Conservation (phyloP, 1,140 invertebrate species). For the Pinna nobilis region DNA sequence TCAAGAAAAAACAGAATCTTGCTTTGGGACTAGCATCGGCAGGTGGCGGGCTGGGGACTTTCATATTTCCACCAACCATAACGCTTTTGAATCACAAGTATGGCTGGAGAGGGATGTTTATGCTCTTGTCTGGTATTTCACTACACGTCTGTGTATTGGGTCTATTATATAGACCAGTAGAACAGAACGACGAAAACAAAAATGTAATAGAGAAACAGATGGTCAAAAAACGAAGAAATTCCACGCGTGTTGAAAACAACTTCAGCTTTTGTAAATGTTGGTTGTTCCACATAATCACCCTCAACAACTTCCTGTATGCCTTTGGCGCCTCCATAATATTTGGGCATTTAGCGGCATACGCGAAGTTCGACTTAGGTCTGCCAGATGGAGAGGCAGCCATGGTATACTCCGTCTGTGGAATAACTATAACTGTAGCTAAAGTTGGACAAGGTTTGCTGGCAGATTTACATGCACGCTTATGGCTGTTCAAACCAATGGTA, state of each 20-base stretch:
- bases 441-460: slow-evolving; percentile 33
- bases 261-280: slow-evolving; percentile 1
- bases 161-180: slow-evolving; percentile 32
- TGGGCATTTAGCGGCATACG: slow-evolving; percentile 39
- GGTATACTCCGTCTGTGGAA: slow-evolving; percentile 38
- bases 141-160: slow-evolving; percentile 46
- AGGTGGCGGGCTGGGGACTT: slow-evolving; percentile 87
- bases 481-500: slow-evolving; percentile 28
- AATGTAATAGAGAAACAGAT: slow-evolving; percentile 10
- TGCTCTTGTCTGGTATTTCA: slow-evolving; percentile 38
- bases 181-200: slow-evolving; percentile 19
- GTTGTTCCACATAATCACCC: slow-evolving; percentile 23
- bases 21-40: slow-evolving; percentile 94
- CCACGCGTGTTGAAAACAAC: slow-evolving; percentile 5
- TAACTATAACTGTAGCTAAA: slow-evolving; percentile 34
- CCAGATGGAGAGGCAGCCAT: slow-evolving; percentile 15
- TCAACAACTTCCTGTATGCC: slow-evolving; percentile 31
- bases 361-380: slow-evolving; percentile 21
- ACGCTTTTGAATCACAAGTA: slow-evolving; percentile 35
- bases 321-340: slow-evolving; percentile 42
- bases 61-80: slow-evolving; percentile 88
- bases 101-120: slow-evolving; percentile 40
- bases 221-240: neutral
- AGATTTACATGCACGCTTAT: neutral
- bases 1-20: slow-evolving; percentile 85